Percentiles rank a stretch among this genome's conserved stretches.
phyloP scores from a whole-genome alignment of 2,888 invertebrate species.

The Byasa hedistus region DNA sequence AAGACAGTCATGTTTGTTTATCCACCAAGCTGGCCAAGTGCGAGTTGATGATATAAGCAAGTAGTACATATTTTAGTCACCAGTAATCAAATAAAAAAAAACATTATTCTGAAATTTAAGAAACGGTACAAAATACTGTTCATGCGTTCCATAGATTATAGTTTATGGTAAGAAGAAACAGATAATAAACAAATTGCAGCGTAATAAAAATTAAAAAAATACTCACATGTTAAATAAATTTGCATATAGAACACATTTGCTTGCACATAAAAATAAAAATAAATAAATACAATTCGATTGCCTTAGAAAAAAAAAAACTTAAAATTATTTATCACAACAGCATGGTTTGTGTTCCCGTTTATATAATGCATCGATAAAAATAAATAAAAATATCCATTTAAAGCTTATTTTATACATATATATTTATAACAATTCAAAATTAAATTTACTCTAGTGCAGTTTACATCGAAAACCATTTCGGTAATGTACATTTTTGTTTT shows the following conservation, averaged over 20 bases:
- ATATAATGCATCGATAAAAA: conserved; percentile 27
- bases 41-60: too few relatives aligned
- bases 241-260: conserved; percentile 52
- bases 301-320: conserved; percentile 51
- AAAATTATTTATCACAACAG: conserved; percentile 76
- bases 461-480: neutral
- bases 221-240: conserved; percentile 44
- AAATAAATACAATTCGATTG: conserved; percentile 47
- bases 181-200: conserved; percentile 45
- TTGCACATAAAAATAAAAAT: conserved; percentile 43
- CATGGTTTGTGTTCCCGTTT: conserved; percentile 66
- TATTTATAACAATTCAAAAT: conserved; percentile 10
- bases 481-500: neutral
- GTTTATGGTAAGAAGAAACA: conserved; percentile 33
- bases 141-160: conserved; percentile 37
- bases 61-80: neutral
- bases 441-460: conserved; percentile 16
- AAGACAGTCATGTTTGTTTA: too few relatives aligned
- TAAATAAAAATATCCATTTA: conserved; percentile 25
- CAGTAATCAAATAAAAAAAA: conserved; percentile 14
- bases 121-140: conserved; percentile 21
- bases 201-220: conserved; percentile 39
- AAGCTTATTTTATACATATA: conserved; percentile 26
- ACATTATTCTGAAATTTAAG: neutral
- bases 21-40: too few relatives aligned